These are phyloP conservation scores for Encarsia formosa DNA, from an alignment of 2,888 invertebrate species.

Conservation along the genomic window DNA sequence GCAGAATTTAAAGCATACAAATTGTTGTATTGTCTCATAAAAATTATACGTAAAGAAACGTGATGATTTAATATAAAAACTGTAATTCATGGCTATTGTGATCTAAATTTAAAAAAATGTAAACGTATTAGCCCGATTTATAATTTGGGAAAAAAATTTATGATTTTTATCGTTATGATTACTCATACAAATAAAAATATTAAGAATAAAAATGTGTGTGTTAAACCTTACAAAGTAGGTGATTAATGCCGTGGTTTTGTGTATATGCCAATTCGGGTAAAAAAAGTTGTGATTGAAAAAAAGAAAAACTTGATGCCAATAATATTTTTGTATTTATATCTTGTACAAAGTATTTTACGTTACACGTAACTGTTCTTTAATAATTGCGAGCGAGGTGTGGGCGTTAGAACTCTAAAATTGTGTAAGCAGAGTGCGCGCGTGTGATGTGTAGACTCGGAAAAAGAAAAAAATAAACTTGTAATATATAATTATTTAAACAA, in stretches of 20 bases:
- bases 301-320: constrained; percentile 27
- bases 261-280: constrained; percentile 21
- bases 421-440: constrained; percentile 19
- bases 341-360: constrained; percentile 36
- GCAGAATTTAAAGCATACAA: no score
- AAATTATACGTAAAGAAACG: no score
- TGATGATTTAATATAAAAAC: no score
- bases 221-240: no score
- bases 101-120: constrained; percentile 14
- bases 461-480: no score
- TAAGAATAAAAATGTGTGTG: constrained; percentile 19
- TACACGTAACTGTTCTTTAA: constrained; percentile 23
- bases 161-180: constrained; percentile 8
- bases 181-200: constrained; percentile 10
- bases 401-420: constrained; percentile 20
- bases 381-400: constrained; percentile 19
- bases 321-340: constrained; percentile 40
- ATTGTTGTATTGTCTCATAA: no score
- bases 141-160: constrained; percentile 14
- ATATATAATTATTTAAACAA: constrained; percentile 25
- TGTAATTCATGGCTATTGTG: constrained; percentile 13
- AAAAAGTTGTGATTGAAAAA: constrained; percentile 17
- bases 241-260: no score
- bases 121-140: constrained; percentile 11
- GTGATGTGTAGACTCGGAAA: constrained; percentile 20